Base-by-base conservation (phyloP, 2,797 vertebrate species). In the Megaceryle alcyon region DNA sequence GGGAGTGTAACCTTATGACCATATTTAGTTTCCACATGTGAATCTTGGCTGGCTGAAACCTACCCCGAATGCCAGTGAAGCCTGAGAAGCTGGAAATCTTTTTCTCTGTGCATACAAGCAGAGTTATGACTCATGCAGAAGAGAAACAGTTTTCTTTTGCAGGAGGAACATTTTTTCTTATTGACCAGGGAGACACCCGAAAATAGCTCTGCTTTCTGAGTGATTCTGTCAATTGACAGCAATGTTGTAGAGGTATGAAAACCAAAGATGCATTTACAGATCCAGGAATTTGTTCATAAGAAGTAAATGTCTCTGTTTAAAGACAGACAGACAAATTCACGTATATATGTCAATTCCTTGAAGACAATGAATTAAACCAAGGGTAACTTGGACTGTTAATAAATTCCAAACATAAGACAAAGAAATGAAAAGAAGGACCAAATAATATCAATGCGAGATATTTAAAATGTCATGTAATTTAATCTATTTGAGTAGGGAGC, bases 21-120 rank as follows among this genome's bases (percentile, higher is more conserved):
- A 97, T 97, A 97, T 97, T 98, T 98, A 97, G 97, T 92, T 95
- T 84, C 60, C 85, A 90, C 93, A 96, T 94, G 85, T 96, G 94
- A 97, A 97, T 96, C 94, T 97, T 94, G 94, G 96, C 96, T 48
- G 69, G 84, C 92, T 97, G 86, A 89, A 69, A 43, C 14, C 92
- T 93, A 70, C 94, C 88, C 93, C 2, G 44, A 94, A 96, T 53
- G 84, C 95, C 96, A 97, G 92, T 80, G 84, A 94, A 93, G 94
- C 95, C 96, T 97, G 81, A 92, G 97, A 97, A 97, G 97, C 79
- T 86, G 78, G 94, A 97, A 82, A 79, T 96, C 97, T 98, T 97
- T 93, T 48, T 3, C 88, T 97, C 96, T 97, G 94, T 93, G 96
- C 89, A 96, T 68, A 86, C 91, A 94, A 91, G 91, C 90, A 91